Base-by-base conservation (phyloP, 2,113 vertebrate species). In the Eudyptes chrysolophus region DNA sequence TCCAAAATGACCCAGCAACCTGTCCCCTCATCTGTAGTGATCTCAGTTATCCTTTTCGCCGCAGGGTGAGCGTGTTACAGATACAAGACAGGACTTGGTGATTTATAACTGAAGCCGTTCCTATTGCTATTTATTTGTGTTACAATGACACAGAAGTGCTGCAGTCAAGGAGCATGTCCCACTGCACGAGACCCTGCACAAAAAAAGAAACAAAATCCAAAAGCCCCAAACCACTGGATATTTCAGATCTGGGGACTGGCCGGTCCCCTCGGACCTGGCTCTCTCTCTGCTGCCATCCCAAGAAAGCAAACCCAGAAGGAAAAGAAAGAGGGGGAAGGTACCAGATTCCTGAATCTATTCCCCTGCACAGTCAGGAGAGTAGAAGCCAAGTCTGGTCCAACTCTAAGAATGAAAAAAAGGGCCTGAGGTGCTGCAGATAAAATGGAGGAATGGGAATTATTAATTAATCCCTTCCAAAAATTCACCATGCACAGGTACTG, bases 1-100 rank as follows among this genome's bases (percentile, higher is more conserved):
- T 5, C 36, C 87, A 42, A 32, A 84, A 26, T 2, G 6, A 26
- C 36, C 66, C 49, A 49, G n/a, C 18, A 71, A 32, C 6, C 25
- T 1, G 0, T 30, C 26, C 27, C 80, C 20, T 27, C 12, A 6
- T 1, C 36, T 3, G 0, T 0, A 30, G 16, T 3, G 18, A 16
- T 26, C 46, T 32, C 24, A 1, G 38, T 7, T 11, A 2, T 26
- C 46, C 42, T 16, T 58, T 27, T 57, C 2, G 1, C 69, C 16
- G 14, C 6, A 13, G 34, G 32, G 9, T 6, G 21, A 24, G 68
- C 9, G 9, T 1, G 20, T 12, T 26, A 21, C 49, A 25, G 76
- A 72, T 2, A 34, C 30, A 11, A 6, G 1, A 15, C 40, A 21
- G 54, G 38, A 8, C 24, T 7, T 12, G 22, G 40, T 1, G 1